A percentile compares a stretch with the other conserved stretches of the same genome.
Evolutionary conservation across 2,113 vertebrate species (phyloP).

Genomic region (Proterorhinus semilunaris): DNA sequence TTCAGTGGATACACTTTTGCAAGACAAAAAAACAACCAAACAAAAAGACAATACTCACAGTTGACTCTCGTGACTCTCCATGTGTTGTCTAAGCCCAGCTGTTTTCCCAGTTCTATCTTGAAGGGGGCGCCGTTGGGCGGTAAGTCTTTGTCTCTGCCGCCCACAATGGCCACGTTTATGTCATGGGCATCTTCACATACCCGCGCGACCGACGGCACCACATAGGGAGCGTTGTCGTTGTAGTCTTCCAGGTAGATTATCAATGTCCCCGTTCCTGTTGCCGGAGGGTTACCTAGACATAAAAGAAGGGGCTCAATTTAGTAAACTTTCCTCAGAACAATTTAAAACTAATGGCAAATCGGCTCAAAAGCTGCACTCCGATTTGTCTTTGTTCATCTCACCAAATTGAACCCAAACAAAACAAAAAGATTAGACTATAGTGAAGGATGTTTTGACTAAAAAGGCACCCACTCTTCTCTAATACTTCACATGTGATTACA

Average conservation of each 20-base stretch:
- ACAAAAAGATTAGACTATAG: no score
- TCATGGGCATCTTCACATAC: constrained; percentile 92
- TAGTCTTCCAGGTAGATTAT: constrained; percentile 89
- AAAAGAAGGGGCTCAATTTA: background rate
- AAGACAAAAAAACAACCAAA: background rate
- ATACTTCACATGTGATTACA: constrained; percentile 47
- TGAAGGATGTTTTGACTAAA: constrained; percentile 38
- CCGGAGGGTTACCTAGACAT: constrained; percentile 84
- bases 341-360: constrained; percentile 9
- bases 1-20: background rate
- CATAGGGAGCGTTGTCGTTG: constrained; percentile 90
- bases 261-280: constrained; percentile 91
- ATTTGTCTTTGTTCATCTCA: constrained; percentile 10
- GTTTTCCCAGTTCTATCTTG: constrained; percentile 92
- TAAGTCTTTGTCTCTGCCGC: constrained; percentile 89
- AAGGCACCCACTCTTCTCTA: constrained; percentile 36
- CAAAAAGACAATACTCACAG: constrained; percentile 79
- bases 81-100: constrained; percentile 85
- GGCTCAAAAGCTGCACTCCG: constrained; percentile 1
- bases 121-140: constrained; percentile 91
- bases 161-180: constrained; percentile 86
- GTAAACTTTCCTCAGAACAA: constrained; percentile 8
- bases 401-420: constrained; percentile 30
- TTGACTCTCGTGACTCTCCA: constrained; percentile 93
- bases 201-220: constrained; percentile 85